Evolutionary conservation across 2,797 vertebrate species (phyloP).

Genomic region (Anabacerthia variegaticeps): DNA sequence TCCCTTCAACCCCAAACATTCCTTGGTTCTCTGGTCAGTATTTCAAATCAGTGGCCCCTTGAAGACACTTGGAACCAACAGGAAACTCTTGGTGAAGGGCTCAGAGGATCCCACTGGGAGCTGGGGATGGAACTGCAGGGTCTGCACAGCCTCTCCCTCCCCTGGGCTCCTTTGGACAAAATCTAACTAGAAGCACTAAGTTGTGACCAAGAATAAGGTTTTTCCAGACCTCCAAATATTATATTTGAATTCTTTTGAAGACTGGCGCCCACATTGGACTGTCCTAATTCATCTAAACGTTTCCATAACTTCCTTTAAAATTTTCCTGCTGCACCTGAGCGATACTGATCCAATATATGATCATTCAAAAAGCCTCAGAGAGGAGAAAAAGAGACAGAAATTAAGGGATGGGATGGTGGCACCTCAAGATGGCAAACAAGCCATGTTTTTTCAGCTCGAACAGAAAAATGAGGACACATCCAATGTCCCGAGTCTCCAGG

Average conservation of each 20-base stretch:
- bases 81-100: background rate
- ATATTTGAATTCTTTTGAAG: background rate
- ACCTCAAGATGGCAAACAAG: too few relatives aligned
- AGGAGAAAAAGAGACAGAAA: background rate
- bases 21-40: too few relatives aligned
- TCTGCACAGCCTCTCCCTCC: accelerated
- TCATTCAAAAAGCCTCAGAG: background rate
- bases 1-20: too few relatives aligned
- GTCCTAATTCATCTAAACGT: too few relatives aligned
- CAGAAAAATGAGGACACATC: too few relatives aligned
- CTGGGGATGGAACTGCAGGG: background rate
- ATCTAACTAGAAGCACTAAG: background rate
- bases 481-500: too few relatives aligned
- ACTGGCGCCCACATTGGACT: background rate
- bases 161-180: accelerated
- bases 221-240: background rate
- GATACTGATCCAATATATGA: background rate
- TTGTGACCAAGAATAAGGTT: background rate
- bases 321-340: background rate
- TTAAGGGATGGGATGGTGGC: too few relatives aligned
- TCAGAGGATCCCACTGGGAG: background rate
- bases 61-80: background rate
- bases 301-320: background rate
- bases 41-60: background rate
- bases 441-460: too few relatives aligned